These are phyloP conservation scores for Orycteropus afer DNA, from an alignment of 2,113 vertebrate genomes.

Conservation along the genomic window DNA sequence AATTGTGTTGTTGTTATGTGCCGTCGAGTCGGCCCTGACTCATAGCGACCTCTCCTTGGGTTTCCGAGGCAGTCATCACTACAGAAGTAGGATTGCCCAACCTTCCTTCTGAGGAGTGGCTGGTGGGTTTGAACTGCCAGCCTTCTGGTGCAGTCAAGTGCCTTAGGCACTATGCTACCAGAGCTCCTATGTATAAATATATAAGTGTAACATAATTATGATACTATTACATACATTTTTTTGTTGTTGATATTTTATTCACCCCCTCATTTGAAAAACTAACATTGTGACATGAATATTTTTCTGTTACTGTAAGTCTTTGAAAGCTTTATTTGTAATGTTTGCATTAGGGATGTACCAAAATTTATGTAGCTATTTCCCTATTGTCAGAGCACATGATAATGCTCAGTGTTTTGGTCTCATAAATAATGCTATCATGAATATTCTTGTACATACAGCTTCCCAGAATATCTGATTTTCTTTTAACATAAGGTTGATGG, in stretches of 20 bases:
- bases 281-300: not conserved
- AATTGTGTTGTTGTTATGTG: too few relatives aligned
- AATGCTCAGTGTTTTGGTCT: not conserved
- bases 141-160: too few relatives aligned
- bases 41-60: too few relatives aligned
- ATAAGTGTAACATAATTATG: not conserved
- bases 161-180: too few relatives aligned
- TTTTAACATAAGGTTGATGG: not conserved
- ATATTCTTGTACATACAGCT: not conserved
- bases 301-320: not conserved
- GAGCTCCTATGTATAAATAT: not conserved
- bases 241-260: not conserved
- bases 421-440: not conserved
- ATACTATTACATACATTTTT: not conserved
- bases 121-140: too few relatives aligned
- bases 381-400: not conserved
- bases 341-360: not conserved
- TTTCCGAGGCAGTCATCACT: too few relatives aligned
- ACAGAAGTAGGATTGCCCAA: too few relatives aligned
- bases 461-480: not conserved
- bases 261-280: not conserved
- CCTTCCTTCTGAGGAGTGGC: too few relatives aligned
- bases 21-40: too few relatives aligned
- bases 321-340: not conserved
- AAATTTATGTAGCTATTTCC: not conserved